A percentile compares a stretch with the other conserved stretches of the same genome.
Conservation (phyloP, 2,888 invertebrate genomes). For the Acrocera orbiculus region DNA sequence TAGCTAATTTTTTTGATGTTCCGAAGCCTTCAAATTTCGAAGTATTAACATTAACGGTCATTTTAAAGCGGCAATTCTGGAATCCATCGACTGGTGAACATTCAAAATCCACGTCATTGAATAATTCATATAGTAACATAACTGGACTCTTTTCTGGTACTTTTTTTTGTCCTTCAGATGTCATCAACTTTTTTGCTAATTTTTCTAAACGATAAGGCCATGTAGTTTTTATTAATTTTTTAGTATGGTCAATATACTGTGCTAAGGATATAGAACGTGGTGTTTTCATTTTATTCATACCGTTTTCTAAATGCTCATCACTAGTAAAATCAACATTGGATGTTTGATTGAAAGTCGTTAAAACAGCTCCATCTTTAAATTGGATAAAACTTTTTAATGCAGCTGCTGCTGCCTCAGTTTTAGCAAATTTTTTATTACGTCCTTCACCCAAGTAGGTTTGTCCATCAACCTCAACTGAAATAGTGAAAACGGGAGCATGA, state of each 20-base stretch:
- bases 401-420: slow-evolving; percentile 37
- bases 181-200: slow-evolving; percentile 24
- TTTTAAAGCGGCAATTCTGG: slow-evolving; percentile 62
- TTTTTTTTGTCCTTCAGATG: slow-evolving; percentile 32
- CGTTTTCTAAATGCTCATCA: slow-evolving; percentile 33
- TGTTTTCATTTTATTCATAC: too few relatives aligned
- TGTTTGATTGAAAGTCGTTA: slow-evolving; percentile 26
- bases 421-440: slow-evolving; percentile 39
- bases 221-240: too few relatives aligned
- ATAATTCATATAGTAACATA: slow-evolving; percentile 72
- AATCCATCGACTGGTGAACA: slow-evolving; percentile 41
- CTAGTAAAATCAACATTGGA: slow-evolving; percentile 36
- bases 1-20: slow-evolving; percentile 78
- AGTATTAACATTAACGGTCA: slow-evolving; percentile 54
- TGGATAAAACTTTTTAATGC: slow-evolving; percentile 40
- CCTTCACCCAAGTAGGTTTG: slow-evolving; percentile 38
- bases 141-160: slow-evolving; percentile 56
- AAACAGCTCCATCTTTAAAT: slow-evolving; percentile 32
- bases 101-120: slow-evolving; percentile 56
- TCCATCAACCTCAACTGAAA: slow-evolving; percentile 52
- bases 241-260: too few relatives aligned
- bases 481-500: slow-evolving; percentile 74
- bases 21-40: slow-evolving; percentile 63
- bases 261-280: too few relatives aligned
- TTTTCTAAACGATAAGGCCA: too few relatives aligned